Percentiles rank a stretch among this genome's conserved stretches.
Conservation (phyloP, 1,140 invertebrate genomes). For the Orchesella cincta region DNA sequence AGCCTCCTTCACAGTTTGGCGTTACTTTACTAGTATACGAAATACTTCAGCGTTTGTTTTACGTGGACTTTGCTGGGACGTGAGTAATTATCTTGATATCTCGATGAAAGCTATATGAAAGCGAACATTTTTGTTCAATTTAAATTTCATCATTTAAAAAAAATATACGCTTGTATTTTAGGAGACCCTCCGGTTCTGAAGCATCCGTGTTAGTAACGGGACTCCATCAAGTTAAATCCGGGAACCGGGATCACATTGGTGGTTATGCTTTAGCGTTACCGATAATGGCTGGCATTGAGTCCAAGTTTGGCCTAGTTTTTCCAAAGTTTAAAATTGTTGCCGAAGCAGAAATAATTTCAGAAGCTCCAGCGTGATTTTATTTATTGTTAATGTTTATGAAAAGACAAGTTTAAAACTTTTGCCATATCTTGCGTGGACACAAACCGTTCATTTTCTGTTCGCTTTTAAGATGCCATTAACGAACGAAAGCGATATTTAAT, state of each 20-base stretch:
- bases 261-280: slow-evolving; percentile 92
- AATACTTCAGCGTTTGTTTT: slow-evolving; percentile 90
- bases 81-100: slow-evolving; percentile 64
- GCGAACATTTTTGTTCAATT: background rate
- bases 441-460: no score
- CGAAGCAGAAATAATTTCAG: no score
- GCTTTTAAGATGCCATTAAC: no score
- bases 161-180: background rate
- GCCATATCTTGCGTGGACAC: no score
- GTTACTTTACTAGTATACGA: slow-evolving; percentile 97
- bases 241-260: slow-evolving; percentile 91
- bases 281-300: slow-evolving; percentile 93
- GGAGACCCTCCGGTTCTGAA: slow-evolving; percentile 25
- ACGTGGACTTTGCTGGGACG: slow-evolving; percentile 95
- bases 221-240: slow-evolving; percentile 52
- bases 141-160: background rate
- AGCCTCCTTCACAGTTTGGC: slow-evolving; percentile 96
- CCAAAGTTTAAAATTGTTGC: slow-evolving; percentile 80
- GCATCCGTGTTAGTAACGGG: slow-evolving; percentile 10
- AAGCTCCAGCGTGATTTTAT: no score
- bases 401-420: no score
- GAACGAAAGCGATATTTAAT: no score
- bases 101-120: no score
- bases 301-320: slow-evolving; percentile 93
- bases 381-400: no score